Conservation (phyloP, 2,888 invertebrate genomes). For the Helicoverpa assulta region DNA sequence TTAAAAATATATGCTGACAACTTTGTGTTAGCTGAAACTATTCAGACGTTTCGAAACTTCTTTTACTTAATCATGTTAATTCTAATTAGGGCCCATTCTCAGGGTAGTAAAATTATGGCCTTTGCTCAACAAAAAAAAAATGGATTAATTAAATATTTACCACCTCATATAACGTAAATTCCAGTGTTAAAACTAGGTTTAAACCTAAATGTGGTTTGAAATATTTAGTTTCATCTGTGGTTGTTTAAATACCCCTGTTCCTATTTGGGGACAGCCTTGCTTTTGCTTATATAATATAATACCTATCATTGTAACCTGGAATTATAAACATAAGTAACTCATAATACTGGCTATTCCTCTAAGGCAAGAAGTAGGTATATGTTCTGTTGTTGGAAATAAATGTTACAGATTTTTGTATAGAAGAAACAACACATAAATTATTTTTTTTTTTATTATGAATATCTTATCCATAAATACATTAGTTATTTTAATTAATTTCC, state of each 20-base stretch:
- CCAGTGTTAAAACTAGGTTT: too few relatives aligned
- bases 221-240: too few relatives aligned
- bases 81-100: neutral
- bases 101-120: neutral
- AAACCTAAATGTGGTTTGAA: too few relatives aligned
- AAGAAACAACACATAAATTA: neutral
- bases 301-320: neutral
- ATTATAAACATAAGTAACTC: neutral
- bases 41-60: too few relatives aligned
- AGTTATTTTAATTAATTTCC: neutral
- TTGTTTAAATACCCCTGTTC: neutral
- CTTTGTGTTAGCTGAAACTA: too few relatives aligned
- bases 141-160: too few relatives aligned
- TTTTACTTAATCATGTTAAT: too few relatives aligned
- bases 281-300: neutral
- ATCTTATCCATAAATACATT: slow-evolving; percentile 9
- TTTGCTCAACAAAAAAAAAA: slow-evolving; percentile 4
- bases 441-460: slow-evolving; percentile 23
- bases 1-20: too few relatives aligned
- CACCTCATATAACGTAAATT: too few relatives aligned
- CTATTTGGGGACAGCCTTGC: neutral
- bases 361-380: neutral
- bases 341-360: neutral
- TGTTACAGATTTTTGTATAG: slow-evolving; percentile 21
- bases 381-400: neutral